phyloP scores from a whole-genome alignment of 2,113 vertebrate genomes.

The Xyrauchen texanus region DNA sequence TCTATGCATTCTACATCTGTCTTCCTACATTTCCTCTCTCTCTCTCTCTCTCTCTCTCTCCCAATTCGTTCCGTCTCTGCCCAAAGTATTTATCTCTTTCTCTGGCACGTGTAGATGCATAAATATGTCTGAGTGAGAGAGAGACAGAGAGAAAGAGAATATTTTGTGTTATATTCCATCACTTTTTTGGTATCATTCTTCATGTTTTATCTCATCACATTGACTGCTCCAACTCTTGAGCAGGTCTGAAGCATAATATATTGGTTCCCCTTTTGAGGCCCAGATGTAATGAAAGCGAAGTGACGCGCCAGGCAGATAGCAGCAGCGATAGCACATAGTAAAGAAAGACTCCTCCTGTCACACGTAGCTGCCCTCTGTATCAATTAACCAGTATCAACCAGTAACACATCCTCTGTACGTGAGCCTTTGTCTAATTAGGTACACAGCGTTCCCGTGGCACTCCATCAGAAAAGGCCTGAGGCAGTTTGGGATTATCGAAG shows the following conservation, averaged over 20 bases:
- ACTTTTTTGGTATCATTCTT: constrained; percentile 17
- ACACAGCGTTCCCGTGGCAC: constrained; percentile 16
- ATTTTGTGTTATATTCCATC: background rate
- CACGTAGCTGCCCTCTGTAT: background rate
- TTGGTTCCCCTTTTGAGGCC: constrained; percentile 16
- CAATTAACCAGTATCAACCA: constrained; percentile 39
- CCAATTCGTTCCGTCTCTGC: constrained; percentile 35
- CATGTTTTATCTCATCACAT: constrained; percentile 38
- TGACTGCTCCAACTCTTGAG: constrained; percentile 3
- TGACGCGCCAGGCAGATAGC: background rate
- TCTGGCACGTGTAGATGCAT: background rate
- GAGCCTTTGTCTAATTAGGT: background rate
- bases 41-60: background rate
- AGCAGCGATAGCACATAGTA: background rate
- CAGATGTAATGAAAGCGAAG: constrained; percentile 47
- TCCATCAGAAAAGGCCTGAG: background rate
- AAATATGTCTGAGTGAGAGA: background rate
- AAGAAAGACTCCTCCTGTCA: background rate
- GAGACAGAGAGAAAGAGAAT: background rate
- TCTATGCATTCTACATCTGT: constrained; percentile 18
- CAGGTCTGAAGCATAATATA: constrained; percentile 17
- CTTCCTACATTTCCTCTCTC: constrained; percentile 25
- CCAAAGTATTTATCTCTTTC: constrained; percentile 19
- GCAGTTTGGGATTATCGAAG: constrained; percentile 32
- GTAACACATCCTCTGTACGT: background rate